phyloP scores from a whole-genome alignment of 1,140 invertebrate genomes.

The Drosophila bocki region DNA sequence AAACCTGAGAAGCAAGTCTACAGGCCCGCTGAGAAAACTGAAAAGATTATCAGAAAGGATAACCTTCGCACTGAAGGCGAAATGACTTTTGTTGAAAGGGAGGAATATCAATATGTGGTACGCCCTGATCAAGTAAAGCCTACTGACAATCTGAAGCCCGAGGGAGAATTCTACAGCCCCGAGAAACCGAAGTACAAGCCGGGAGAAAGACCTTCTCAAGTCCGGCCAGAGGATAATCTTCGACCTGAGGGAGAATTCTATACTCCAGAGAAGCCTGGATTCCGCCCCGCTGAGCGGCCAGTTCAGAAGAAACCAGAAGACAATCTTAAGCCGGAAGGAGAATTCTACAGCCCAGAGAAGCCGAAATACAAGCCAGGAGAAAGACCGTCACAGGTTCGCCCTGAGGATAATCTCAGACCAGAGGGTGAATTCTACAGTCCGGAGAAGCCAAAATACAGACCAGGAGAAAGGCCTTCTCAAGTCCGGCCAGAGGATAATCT shows the following conservation, averaged over 20 bases:
- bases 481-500: no score
- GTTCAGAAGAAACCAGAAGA: slow-evolving; percentile 77
- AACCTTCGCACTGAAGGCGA: slow-evolving; percentile 87
- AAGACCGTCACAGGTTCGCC: slow-evolving; percentile 86
- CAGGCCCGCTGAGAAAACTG: slow-evolving; percentile 86
- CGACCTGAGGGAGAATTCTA: slow-evolving; percentile 86
- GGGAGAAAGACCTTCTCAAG: no score
- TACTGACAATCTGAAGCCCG: slow-evolving; percentile 87
- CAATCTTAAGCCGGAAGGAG: slow-evolving; percentile 86
- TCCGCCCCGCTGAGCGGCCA: slow-evolving; percentile 10
- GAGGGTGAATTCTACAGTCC: slow-evolving; percentile 83
- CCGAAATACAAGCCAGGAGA: slow-evolving; percentile 85
- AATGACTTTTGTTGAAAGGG: slow-evolving; percentile 86
- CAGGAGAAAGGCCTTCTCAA: no score
- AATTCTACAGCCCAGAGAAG: slow-evolving; percentile 85
- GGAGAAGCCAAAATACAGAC: no score
- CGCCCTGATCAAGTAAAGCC: slow-evolving; percentile 87
- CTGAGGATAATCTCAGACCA: slow-evolving; percentile 87
- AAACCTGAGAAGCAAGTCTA: slow-evolving; percentile 86
- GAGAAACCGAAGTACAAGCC: no score
- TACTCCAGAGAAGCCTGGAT: slow-evolving; percentile 78
- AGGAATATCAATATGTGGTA: slow-evolving; percentile 86
- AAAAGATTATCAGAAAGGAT: slow-evolving; percentile 87
- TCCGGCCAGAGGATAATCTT: no score
- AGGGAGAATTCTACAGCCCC: no score